phyloP scores from a whole-genome alignment of 2,888 invertebrate genomes.

The Hyppa rectilinea region DNA sequence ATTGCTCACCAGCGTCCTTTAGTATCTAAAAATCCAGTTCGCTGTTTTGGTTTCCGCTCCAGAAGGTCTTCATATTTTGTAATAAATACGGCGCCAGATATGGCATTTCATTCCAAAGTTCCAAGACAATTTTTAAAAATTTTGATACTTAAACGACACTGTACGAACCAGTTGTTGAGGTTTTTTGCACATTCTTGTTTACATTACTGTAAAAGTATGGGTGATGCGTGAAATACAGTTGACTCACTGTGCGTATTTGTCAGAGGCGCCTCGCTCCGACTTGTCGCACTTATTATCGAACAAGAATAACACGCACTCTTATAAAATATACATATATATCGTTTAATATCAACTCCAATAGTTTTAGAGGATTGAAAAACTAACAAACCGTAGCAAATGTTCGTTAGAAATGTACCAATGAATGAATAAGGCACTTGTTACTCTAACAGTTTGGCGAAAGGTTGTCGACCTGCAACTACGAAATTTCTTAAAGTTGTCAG shows the following conservation, averaged over 20 bases:
- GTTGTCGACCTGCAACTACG: constrained; percentile 20
- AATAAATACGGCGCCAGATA: neutral
- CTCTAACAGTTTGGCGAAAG: constrained; percentile 3
- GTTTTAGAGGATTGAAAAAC: neutral
- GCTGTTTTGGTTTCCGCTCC: neutral
- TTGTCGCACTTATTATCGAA: constrained; percentile 60
- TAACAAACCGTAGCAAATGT: neutral
- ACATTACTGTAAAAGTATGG: constrained; percentile 41
- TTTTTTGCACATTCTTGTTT: constrained; percentile 34
- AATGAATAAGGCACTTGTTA: constrained; percentile 2
- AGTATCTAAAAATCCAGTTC: neutral
- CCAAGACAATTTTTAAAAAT: constrained; percentile 13
- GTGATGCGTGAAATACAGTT: constrained; percentile 35
- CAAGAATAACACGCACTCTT: constrained; percentile 44
- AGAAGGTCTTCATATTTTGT: neutral
- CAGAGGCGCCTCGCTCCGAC: constrained; percentile 35
- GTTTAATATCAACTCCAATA: constrained; percentile 17
- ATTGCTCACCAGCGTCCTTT: neutral
- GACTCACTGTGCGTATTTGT: constrained; percentile 33
- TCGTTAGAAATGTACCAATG: constrained; percentile 2
- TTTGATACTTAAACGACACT: constrained; percentile 16
- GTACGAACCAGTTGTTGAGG: constrained; percentile 25
- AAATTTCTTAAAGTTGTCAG: neutral
- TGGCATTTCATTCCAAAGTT: neutral
- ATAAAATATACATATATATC: constrained; percentile 17